Base-by-base conservation (phyloP, 1,140 invertebrate species). In the Scaptomyza montana region DNA sequence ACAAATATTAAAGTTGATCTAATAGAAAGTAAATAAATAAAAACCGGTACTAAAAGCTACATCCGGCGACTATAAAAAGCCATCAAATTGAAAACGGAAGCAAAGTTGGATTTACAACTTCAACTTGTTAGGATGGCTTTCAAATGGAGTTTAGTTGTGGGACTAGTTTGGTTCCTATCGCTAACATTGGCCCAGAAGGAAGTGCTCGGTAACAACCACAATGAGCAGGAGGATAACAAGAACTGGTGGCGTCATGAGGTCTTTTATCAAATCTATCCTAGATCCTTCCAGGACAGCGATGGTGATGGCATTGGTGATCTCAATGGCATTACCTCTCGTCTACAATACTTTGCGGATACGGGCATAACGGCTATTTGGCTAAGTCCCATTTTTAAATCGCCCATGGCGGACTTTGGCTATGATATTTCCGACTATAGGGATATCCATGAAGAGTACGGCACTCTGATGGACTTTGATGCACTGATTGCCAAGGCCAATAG, bases 381-480 rank as follows among this genome's bases (percentile, higher is more conserved):
- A 0, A 96, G 95, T 36, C 95, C 95, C 2, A 94, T 97, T 59
- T 96, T 94, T 70, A 92, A 94, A 70, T 95, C 94, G 1, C 94
- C 95, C 1, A 94, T 95, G 93, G 93, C 93, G 12, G 94, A 95
- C 78, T 94, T 94, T 77, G 95, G 95, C 12, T 95, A 95, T 65
- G 95, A 96, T 67, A 94, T 96, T 49, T 92, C 94, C 1, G 94
- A 96, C 80, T 96, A 95, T 65, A 94, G 96, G 77, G 93, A 93
- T 7, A 93, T 98, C 47, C 94, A 97, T 74, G 92, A 94, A 0
- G 92, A 94, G 60, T 96, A 95, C 68, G 97, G 97, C 3, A 95
- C 93, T 0, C 92, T 97, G 87, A 93, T 93, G 41, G 95, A 97
- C 82, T 95, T 98, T 71, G 93, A 95, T 62, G 84, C 92, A 1